phyloP scores from a whole-genome alignment of 2,888 invertebrate genomes.

The Xylota sylvarum region DNA sequence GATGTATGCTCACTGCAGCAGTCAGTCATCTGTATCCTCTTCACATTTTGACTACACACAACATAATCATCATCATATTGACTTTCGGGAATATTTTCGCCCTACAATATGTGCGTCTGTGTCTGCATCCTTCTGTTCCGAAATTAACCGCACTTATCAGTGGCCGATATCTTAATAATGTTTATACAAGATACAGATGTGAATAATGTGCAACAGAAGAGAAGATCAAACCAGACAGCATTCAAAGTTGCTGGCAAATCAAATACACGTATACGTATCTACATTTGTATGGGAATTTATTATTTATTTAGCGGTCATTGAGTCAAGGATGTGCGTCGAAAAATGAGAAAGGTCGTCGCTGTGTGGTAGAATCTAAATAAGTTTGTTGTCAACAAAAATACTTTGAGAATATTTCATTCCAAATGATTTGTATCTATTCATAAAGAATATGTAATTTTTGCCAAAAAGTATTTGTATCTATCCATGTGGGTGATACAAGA shows the following conservation, averaged over 20 bases:
- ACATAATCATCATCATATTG: constrained; percentile 31
- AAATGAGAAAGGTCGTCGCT: constrained; percentile 20
- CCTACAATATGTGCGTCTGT: constrained; percentile 10
- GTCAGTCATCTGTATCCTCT: constrained; percentile 76
- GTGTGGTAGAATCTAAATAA: background rate
- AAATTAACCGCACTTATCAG: constrained; percentile 74
- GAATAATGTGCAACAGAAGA: constrained; percentile 56
- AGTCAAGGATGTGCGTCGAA: constrained; percentile 50
- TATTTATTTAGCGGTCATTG: constrained; percentile 59
- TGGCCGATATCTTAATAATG: constrained; percentile 70
- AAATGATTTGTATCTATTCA: constrained; percentile 56
- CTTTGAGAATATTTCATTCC: constrained; percentile 29
- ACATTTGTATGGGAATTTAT: constrained; percentile 15
- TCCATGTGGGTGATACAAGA: constrained; percentile 47
- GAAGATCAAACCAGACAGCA: constrained; percentile 14
- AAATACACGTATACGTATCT: background rate
- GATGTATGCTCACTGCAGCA: constrained; percentile 68
- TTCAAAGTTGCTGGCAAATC: constrained; percentile 27
- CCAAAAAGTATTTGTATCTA: constrained; percentile 33
- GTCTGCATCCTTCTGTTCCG: constrained; percentile 57
- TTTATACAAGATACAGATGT: constrained; percentile 71
- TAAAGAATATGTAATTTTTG: constrained; percentile 55
- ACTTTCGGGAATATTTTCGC: constrained; percentile 42
- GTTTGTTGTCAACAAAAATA: constrained; percentile 8
- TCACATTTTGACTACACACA: constrained; percentile 46